Evolutionary conservation across 2,888 invertebrate genomes (phyloP), one percentile per base, ranked within the genome.

Genomic region (Malthinus flaveolus): DNA sequence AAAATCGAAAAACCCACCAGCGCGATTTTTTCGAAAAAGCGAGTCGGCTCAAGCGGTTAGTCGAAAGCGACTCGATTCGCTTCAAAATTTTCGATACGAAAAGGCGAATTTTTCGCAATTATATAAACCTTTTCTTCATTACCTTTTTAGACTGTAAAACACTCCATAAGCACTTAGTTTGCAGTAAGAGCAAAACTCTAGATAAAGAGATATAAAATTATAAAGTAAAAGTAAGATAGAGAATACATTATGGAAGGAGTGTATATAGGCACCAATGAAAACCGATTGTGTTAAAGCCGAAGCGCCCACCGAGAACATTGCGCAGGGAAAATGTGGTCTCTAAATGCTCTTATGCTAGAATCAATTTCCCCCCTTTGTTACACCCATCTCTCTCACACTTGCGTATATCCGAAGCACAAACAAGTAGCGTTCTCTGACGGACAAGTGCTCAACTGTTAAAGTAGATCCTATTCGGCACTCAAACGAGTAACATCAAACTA

Each of bases 251-350:
- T 75, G 75, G 76, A 73, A 78, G 76, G 78, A 78, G 75, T 72
- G 62, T 71, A 70, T 78, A 79, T 78, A 79, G 77, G 81, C 79
- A 81, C 84, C 84, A 84, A 84, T 84, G 78, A 82, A 82, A 80
- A 81, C 80, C 77, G 81, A 80, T 83, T 83, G 82, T 83, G 83
- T 83, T 82, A 81, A 81, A 80, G 73, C 75, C 76, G 76, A 68
- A 74, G 75, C 77, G 77, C 77, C 76, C 77, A 76, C 77, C 74
- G 71, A 68, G 69, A 70, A 72, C 71, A 71, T 75, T 78, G 78
- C 79, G 79, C 79, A 76, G 74, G 73, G 68, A 74, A 72, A 73
- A 73, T 69, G 71, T 74, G 71, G 74, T 74, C 76, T 76, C 74
- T 73, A 73, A 74, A 73, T 67, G 69, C 71, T 64, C 63, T 65